These are phyloP conservation scores for Zhengitettix transpicula DNA, from an alignment of 2,888 invertebrate genomes.

Conservation along the genomic window DNA sequence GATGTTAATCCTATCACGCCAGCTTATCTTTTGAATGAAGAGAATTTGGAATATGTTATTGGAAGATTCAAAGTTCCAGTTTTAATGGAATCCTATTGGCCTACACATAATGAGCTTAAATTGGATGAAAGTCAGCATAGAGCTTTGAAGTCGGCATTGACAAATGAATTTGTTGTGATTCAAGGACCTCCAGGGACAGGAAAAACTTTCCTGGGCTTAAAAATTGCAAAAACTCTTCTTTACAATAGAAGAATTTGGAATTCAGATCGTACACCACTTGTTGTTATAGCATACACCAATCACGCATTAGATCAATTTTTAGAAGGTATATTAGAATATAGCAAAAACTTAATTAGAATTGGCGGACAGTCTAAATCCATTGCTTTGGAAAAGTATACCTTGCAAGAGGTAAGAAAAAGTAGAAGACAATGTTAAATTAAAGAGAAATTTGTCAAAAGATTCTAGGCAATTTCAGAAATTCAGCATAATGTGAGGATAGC, in stretches of 20 bases:
- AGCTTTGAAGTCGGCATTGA: conserved; percentile 51
- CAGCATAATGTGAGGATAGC: too few species aligned
- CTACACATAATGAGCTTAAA: conserved; percentile 25
- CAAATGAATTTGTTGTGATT: conserved; percentile 55
- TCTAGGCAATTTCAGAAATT: too few species aligned
- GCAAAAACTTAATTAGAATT: conserved; percentile 44
- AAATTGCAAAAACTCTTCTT: conserved; percentile 41
- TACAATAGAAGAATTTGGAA: conserved; percentile 1
- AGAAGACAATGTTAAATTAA: too few species aligned
- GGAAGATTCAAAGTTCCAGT: not conserved
- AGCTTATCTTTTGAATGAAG: conserved; percentile 17
- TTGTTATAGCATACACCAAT: conserved; percentile 70
- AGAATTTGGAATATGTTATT: not conserved
- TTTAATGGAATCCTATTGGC: conserved; percentile 25
- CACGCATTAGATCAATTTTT: conserved; percentile 77
- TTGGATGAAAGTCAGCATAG: conserved; percentile 48
- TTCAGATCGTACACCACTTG: conserved; percentile 37
- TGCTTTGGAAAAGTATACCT: conserved; percentile 20
- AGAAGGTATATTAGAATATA: conserved; percentile 43
- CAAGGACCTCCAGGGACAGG: conserved; percentile 85
- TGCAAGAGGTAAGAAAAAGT: conserved; percentile 1
- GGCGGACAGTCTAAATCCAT: conserved; percentile 51
- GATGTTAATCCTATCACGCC: conserved; percentile 22
- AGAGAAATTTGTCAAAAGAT: too few species aligned
- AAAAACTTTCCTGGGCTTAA: conserved; percentile 63